phyloP scores from a whole-genome alignment of 2,797 vertebrate genomes.

The Aratinga solstitialis region DNA sequence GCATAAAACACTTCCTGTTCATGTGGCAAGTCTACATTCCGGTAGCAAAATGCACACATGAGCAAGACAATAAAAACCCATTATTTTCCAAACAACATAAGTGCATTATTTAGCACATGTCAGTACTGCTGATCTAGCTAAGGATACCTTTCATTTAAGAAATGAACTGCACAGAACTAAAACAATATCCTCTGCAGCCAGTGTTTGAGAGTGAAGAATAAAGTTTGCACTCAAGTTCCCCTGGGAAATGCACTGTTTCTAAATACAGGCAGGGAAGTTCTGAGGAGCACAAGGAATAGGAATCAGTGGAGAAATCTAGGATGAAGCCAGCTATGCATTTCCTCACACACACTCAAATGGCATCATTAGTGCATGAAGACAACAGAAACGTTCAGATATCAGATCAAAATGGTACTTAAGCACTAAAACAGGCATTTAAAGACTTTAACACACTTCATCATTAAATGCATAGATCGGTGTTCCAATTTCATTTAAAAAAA shows the following conservation, averaged over 20 bases:
- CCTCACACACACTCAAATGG: neutral
- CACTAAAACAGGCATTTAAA: conserved; percentile 9
- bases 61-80: neutral
- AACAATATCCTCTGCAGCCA: neutral
- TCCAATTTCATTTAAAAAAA: neutral
- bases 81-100: neutral
- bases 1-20: neutral
- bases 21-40: neutral
- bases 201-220: neutral
- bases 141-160: neutral
- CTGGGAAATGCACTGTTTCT: neutral
- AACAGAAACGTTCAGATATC: neutral
- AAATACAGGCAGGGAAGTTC: neutral
- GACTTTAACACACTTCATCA: neutral
- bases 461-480: neutral
- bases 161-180: neutral
- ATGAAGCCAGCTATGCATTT: neutral
- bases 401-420: neutral
- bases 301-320: neutral
- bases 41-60: neutral
- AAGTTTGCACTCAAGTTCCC: neutral
- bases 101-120: neutral
- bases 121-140: neutral
- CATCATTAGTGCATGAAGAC: neutral
- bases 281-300: neutral